These are phyloP conservation scores for Zosterops borbonicus DNA, from an alignment of 2,113 vertebrate species.

Conservation along the genomic window DNA sequence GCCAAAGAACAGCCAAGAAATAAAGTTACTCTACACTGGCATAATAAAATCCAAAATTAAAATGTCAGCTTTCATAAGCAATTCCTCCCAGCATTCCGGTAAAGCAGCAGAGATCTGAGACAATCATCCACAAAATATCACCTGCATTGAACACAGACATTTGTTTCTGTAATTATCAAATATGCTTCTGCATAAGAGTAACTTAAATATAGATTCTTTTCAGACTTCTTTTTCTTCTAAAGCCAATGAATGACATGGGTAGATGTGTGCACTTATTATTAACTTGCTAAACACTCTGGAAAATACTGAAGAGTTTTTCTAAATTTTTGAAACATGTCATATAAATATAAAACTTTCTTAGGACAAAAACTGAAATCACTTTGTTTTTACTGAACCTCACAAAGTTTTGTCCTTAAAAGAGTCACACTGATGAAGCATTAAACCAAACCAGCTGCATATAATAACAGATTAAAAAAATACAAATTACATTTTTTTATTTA, in stretches of 20 bases:
- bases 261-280: neutral
- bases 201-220: neutral
- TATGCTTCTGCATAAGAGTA: neutral
- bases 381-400: neutral
- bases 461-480: neutral
- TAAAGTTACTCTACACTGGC: neutral
- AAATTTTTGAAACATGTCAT: neutral
- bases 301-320: neutral
- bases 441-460: neutral
- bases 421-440: neutral
- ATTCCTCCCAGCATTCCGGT: neutral
- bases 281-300: neutral
- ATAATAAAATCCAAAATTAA: neutral
- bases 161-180: neutral
- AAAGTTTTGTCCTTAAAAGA: neutral
- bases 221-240: neutral
- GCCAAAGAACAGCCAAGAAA: neutral
- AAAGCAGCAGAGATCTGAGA: neutral
- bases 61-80: neutral
- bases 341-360: too few species aligned
- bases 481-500: neutral
- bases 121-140: neutral
- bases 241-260: neutral
- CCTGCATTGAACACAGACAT: too few species aligned
- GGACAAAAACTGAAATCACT: rapidly evolving